Evolutionary conservation across 1,140 invertebrate species (phyloP).

Genomic region (Zaprionus davidi): DNA sequence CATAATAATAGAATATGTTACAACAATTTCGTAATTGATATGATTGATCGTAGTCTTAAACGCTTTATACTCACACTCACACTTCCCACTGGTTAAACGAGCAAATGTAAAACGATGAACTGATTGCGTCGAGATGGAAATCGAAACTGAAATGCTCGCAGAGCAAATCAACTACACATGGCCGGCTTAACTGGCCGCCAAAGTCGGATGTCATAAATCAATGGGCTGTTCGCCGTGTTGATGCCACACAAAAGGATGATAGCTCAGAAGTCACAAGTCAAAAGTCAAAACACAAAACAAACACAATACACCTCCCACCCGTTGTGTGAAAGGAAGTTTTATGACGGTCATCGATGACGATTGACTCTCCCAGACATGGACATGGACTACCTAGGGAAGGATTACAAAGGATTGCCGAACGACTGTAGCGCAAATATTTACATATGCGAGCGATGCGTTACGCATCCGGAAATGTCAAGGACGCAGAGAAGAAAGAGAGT

Average conservation of each 20-base stretch:
- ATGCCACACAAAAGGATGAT: constrained; percentile 56
- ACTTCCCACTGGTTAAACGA: not conserved
- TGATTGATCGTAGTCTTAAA: not conserved
- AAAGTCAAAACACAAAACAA: constrained; percentile 64
- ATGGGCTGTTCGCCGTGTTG: constrained; percentile 10
- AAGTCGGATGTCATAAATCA: constrained; percentile 73
- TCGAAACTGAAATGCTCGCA: constrained; percentile 54
- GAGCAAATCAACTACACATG: constrained; percentile 31
- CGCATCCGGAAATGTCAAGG: constrained; percentile 69
- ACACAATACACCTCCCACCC: constrained; percentile 34
- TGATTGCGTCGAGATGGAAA: constrained; percentile 55
- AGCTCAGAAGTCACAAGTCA: constrained; percentile 35
- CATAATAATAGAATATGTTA: not conserved
- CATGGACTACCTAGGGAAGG: constrained; percentile 68
- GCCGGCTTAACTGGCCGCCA: constrained; percentile 42
- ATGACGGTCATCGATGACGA: constrained; percentile 69
- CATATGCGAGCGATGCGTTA: constrained; percentile 67
- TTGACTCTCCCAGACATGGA: constrained; percentile 62
- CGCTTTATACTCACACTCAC: not conserved
- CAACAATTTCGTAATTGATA: not conserved
- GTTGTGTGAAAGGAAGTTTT: constrained; percentile 52
- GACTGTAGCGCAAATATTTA: constrained; percentile 72
- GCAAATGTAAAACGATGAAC: constrained; percentile 20
- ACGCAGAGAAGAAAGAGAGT: constrained; percentile 12
- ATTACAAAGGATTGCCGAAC: constrained; percentile 81